A percentile compares a stretch with the other conserved stretches of the same genome.
Evolutionary conservation across 1,140 invertebrate genomes (phyloP).

Genomic region (Gerris buenoi): DNA sequence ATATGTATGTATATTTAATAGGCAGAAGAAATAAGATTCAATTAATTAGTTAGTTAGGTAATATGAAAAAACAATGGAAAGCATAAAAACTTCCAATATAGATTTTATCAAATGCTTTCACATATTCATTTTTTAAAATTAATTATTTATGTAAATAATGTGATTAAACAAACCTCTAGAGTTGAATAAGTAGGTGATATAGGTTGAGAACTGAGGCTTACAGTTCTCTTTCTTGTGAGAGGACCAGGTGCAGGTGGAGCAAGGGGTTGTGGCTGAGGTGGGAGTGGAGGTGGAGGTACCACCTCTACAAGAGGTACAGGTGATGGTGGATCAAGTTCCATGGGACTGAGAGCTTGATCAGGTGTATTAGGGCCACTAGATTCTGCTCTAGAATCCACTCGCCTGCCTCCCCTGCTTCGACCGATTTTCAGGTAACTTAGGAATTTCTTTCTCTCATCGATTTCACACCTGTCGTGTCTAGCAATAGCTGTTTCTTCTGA

Average conservation of each 20-base stretch:
- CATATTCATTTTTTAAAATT: no score
- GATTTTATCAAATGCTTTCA: no score
- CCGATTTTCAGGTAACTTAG: slow-evolving; percentile 49
- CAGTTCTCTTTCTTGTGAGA: background rate
- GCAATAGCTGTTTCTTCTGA: slow-evolving; percentile 49
- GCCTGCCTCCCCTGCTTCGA: slow-evolving; percentile 27
- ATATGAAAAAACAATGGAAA: no score
- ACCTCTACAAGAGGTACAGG: background rate
- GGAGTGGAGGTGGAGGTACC: background rate
- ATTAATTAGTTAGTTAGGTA: no score
- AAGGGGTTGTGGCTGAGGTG: slow-evolving; percentile 34
- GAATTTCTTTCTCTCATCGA: slow-evolving; percentile 62
- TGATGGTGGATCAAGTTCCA: background rate
- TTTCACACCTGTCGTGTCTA: slow-evolving; percentile 59
- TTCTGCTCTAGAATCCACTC: slow-evolving; percentile 49
- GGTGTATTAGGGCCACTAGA: slow-evolving; percentile 56
- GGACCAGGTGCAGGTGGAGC: slow-evolving; percentile 38
- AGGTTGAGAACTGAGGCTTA: slow-evolving; percentile 35
- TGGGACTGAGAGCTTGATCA: slow-evolving; percentile 27
- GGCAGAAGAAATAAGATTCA: no score
- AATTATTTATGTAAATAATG: no score
- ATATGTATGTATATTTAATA: no score
- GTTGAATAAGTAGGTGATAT: slow-evolving; percentile 23
- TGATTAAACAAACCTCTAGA: background rate
- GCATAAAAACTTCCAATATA: no score